Conservation (phyloP, 2,888 invertebrate genomes). For the Platycnemis pennipes region DNA sequence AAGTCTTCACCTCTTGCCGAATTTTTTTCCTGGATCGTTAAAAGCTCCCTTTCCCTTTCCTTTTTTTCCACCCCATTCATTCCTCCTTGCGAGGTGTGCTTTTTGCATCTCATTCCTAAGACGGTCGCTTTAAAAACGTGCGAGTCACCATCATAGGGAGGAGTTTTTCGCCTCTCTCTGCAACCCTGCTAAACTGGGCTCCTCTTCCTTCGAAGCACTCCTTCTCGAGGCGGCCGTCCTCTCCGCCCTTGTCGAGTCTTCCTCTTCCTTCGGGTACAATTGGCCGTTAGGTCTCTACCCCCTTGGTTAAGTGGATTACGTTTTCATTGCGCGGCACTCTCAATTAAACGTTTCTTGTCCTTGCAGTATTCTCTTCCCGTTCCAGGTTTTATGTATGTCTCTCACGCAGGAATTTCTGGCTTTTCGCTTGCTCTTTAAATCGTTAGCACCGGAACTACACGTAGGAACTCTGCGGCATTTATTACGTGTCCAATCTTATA, state of each 20-base stretch:
- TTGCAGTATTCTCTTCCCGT: not conserved
- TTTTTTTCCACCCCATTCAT: not conserved
- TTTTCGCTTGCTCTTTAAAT: not conserved
- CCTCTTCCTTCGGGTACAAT: not conserved
- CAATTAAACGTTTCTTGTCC: slow-evolving; percentile 32
- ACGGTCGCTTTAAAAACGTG: not conserved
- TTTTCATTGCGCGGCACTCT: slow-evolving; percentile 11
- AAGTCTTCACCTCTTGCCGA: not conserved
- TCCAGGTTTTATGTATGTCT: not conserved
- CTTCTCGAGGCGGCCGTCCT: not conserved
- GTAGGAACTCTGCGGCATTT: not conserved
- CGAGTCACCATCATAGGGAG: not conserved
- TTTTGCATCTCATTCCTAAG: not conserved
- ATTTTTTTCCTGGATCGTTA: not conserved
- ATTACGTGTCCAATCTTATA: not conserved
- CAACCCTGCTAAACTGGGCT: too few species aligned
- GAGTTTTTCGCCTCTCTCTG: not conserved
- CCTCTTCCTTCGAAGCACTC: not conserved
- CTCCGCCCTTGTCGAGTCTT: not conserved
- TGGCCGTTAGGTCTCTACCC: not conserved
- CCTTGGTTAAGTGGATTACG: slow-evolving; percentile 4
- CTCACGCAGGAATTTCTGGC: not conserved
- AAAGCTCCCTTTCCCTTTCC: not conserved
- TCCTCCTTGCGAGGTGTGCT: not conserved
- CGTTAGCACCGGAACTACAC: not conserved